phyloP scores from a whole-genome alignment of 30 jellyfish, hydroid and myxozoan genomes.

The Aurelia sp. region DNA sequence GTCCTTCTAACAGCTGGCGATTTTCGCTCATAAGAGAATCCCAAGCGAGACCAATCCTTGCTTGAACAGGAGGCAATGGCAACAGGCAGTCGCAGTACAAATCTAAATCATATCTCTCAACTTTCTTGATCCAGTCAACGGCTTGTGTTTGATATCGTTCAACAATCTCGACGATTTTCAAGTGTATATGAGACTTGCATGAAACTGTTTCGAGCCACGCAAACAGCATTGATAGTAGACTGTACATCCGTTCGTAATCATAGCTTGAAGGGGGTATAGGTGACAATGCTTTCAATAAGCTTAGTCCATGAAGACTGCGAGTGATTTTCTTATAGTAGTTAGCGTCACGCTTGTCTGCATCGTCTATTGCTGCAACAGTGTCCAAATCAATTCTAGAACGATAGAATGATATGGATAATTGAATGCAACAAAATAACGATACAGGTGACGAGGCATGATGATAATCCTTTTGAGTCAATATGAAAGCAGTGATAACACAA shows the following conservation, averaged over 20 bases:
- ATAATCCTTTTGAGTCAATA: no score
- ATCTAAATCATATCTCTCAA: constrained; percentile 67
- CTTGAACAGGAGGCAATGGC: constrained; percentile 90
- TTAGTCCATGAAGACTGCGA: constrained; percentile 88
- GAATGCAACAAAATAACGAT: no score
- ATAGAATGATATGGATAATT: not conserved
- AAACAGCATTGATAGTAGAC: constrained; percentile 83
- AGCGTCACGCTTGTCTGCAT: constrained; percentile 28
- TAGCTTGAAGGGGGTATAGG: constrained; percentile 84
- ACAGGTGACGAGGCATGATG: no score
- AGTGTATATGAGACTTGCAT: constrained; percentile 55
- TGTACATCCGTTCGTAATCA: constrained; percentile 84
- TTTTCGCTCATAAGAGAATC: constrained; percentile 80
- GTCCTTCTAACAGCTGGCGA: constrained; percentile 80
- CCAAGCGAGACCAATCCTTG: constrained; percentile 96
- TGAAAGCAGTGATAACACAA: no score
- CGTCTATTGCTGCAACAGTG: constrained; percentile 13
- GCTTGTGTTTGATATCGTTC: constrained; percentile 81
- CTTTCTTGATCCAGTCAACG: constrained; percentile 73
- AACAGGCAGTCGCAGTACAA: constrained; percentile 83
- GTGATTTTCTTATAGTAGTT: constrained; percentile 60
- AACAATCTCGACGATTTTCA: constrained; percentile 51
- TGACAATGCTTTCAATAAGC: constrained; percentile 71
- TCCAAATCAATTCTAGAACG: constrained; percentile 59
- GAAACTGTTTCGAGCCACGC: constrained; percentile 92